Conservation (phyloP, 2,888 invertebrate species). For the Dinocampus coccinellae region DNA sequence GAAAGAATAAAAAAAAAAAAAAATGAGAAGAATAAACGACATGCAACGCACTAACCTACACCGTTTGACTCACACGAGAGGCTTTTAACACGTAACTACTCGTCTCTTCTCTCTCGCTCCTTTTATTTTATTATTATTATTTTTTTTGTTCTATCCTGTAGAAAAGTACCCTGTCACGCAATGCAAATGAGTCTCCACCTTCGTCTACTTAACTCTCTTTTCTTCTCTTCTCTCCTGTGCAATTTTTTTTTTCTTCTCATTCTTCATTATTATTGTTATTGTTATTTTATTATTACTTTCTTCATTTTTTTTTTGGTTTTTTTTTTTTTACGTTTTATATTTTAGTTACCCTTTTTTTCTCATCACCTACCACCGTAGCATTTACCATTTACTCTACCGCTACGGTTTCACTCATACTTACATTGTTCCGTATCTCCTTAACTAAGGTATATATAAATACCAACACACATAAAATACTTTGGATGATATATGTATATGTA, state of each 20-base stretch:
- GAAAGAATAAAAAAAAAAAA: slow-evolving; percentile 18
- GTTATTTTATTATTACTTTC: not conserved
- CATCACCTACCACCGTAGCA: not conserved
- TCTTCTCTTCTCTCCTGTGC: slow-evolving; percentile 24
- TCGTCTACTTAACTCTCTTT: slow-evolving; percentile 35
- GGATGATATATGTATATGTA: slow-evolving; percentile 1
- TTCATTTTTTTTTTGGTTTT: not conserved
- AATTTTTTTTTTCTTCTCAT: slow-evolving; percentile 20
- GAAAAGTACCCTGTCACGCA: slow-evolving; percentile 60
- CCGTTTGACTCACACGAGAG: slow-evolving; percentile 25
- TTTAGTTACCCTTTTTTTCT: not conserved
- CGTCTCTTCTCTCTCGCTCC: slow-evolving; percentile 40
- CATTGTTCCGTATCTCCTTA: not conserved
- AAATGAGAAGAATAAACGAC: slow-evolving; percentile 33
- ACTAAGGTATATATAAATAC: not conserved
- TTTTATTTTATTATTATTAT: not conserved
- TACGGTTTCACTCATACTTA: no score
- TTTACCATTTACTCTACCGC: no score
- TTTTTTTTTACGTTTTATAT: not conserved
- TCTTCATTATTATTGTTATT: not conserved
- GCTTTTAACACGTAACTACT: slow-evolving; percentile 55
- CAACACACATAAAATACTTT: slow-evolving; percentile 7
- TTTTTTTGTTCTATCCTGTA: not conserved
- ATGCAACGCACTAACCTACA: slow-evolving; percentile 41
- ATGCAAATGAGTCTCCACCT: slow-evolving; percentile 57